These are phyloP conservation scores for Macropodus opercularis DNA, from an alignment of 2,797 vertebrate genomes.

Conservation along the genomic window DNA sequence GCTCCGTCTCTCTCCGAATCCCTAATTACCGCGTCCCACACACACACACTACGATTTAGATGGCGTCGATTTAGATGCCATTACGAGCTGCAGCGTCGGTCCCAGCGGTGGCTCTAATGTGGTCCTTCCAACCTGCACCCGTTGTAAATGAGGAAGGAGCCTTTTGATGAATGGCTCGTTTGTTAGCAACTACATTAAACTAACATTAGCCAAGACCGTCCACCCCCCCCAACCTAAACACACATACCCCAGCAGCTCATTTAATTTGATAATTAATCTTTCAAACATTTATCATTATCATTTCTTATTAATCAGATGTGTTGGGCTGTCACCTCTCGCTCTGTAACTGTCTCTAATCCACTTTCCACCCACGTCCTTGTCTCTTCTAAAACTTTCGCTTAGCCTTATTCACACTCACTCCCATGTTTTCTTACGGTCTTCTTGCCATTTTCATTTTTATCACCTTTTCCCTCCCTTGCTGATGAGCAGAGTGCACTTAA, in stretches of 20 bases:
- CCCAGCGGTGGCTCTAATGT: constrained; percentile 62
- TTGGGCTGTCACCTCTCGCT: constrained; percentile 1
- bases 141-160: constrained; percentile 58
- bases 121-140: constrained; percentile 50
- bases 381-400: neutral
- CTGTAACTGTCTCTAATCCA: neutral
- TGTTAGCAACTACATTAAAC: constrained; percentile 68
- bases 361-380: constrained; percentile 31
- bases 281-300: constrained; percentile 24
- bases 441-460: constrained; percentile 35
- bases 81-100: constrained; percentile 49
- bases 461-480: constrained; percentile 14
- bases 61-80: constrained; percentile 71
- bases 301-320: constrained; percentile 41
- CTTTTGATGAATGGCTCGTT: constrained; percentile 71
- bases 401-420: constrained; percentile 9
- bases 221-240: constrained; percentile 9
- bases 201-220: constrained; percentile 51
- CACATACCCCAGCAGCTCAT: constrained; percentile 7
- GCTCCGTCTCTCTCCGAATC: constrained; percentile 33
- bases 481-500: constrained; percentile 35
- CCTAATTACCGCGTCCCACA: constrained; percentile 62
- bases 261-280: constrained; percentile 48
- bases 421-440: constrained; percentile 24
- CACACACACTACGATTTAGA: constrained; percentile 58